Evolutionary conservation across 2,797 vertebrate species (phyloP).

Genomic region (Chrosomus eos): DNA sequence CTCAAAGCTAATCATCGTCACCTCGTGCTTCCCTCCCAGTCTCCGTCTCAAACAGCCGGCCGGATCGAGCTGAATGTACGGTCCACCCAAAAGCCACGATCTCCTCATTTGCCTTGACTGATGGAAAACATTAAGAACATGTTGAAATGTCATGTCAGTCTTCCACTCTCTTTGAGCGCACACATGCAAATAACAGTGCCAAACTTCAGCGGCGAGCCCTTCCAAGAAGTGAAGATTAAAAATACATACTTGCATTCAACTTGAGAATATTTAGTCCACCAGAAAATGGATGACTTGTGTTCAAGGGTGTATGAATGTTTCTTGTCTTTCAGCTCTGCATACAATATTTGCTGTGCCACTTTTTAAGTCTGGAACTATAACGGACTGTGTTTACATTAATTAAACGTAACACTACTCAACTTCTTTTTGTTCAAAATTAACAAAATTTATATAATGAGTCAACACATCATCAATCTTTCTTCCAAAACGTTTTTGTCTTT

Average conservation of each 20-base stretch:
- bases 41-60: no score
- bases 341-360: neutral
- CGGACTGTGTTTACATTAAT: neutral
- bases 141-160: neutral
- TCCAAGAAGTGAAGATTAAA: neutral
- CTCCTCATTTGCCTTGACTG: neutral
- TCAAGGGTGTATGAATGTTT: neutral
- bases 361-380: neutral
- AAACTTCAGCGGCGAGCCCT: neutral
- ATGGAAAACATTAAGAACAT: conserved; percentile 17
- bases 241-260: neutral
- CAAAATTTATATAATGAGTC: no score
- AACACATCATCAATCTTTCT: no score
- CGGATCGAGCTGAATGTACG: neutral
- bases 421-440: neutral
- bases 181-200: neutral
- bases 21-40: neutral
- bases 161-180: neutral
- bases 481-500: neutral
- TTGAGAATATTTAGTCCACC: neutral
- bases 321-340: neutral
- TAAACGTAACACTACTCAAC: neutral
- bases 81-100: neutral
- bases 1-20: conserved; percentile 3
- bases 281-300: conserved; percentile 3